Evolutionary conservation across 2,888 invertebrate species (phyloP).

Genomic region (Dolichomitus sp.): DNA sequence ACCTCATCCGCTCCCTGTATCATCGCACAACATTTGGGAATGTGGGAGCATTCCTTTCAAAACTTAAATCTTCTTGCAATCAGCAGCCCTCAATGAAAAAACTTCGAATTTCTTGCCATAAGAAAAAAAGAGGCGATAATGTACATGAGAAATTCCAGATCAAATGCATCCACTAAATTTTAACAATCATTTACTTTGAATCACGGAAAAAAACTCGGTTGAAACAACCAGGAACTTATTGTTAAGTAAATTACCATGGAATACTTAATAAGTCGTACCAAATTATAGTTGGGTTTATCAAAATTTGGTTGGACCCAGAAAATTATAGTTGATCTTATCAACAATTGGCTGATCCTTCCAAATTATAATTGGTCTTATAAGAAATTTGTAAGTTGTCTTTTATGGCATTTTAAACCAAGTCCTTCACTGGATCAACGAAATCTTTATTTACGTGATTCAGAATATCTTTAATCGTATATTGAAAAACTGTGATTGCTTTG

Average conservation of each 20-base stretch:
- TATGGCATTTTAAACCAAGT: too few species aligned
- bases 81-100: neutral
- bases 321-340: too few species aligned
- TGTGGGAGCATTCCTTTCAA: slow-evolving; percentile 67
- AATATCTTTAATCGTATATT: neutral
- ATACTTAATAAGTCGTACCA: too few species aligned
- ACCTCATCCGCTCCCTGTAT: neutral
- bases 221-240: too few species aligned
- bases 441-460: too few species aligned
- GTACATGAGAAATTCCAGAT: neutral
- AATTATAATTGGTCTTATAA: too few species aligned
- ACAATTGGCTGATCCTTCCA: too few species aligned
- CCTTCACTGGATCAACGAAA: too few species aligned
- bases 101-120: neutral
- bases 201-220: neutral
- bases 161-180: neutral
- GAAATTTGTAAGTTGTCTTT: too few species aligned
- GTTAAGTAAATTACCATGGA: too few species aligned
- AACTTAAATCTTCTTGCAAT: slow-evolving; percentile 4
- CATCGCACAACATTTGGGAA: slow-evolving; percentile 63
- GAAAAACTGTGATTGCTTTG: neutral
- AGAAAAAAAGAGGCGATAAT: neutral
- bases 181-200: neutral
- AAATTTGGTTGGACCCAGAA: too few species aligned
- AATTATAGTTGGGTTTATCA: too few species aligned